Evolutionary conservation across 2,888 invertebrate genomes (phyloP), one percentile per base, ranked within the genome.

Genomic region (Heliconius erato): DNA sequence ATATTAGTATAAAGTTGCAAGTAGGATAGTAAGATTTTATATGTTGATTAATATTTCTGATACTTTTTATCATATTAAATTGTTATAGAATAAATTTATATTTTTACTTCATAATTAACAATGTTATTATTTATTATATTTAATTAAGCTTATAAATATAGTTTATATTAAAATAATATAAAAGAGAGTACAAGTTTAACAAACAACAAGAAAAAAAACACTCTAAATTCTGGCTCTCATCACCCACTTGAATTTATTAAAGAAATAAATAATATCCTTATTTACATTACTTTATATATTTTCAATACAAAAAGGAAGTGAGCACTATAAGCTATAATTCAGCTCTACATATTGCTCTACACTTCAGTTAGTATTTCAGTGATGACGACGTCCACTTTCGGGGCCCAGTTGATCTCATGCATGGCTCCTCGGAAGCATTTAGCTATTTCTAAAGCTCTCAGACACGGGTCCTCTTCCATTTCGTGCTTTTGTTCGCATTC

Each of bases 361-460:
- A 93, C 89, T 79, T 92, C 93, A 3, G 92, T 91, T 0, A 94
- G 89, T 1, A 94, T 90, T 81, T 93, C 94, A 1, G 87, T 89
- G 4, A 94, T 86, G 32, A 92, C 88, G 32, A 92, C 88, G 63
- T 93, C 93, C 79, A 91, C 88, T 44, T 88, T 90, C 0, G 94
- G 94, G 0, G 90, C 88, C 94, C 94, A 94, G 84, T 92, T 83
- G 54, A 95, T 87, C 40, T 91, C 87, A 71, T 90, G 89, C 71
- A 94, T 91, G 54, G 88, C 89, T 3, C 85, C 86, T 0, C 92
- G 88, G 88, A 94, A 94, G 87, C 94, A 94, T 85, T 93, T 94
- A 79, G 93, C 91, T 28, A 93, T 88, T 81, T 94, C 92, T 83
- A 94, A 87, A 1, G 91, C 91, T 3, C 90, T 88, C 44, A 89